Base-by-base conservation (phyloP, 1,140 invertebrate genomes). In the Bacillus rossius region DNA sequence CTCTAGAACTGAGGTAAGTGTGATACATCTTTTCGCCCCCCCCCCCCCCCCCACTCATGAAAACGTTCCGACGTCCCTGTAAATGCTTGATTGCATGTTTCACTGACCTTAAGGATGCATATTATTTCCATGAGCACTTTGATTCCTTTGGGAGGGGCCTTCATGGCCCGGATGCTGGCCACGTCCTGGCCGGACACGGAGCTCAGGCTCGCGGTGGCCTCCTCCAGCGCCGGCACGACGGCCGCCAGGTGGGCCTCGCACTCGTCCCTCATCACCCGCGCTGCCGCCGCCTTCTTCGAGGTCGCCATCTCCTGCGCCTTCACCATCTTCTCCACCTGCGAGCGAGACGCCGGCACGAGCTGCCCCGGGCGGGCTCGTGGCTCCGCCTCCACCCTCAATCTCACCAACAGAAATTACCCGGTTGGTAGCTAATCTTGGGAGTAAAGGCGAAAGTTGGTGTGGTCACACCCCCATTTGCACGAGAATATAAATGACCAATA, bases 61-160 rank as follows among this genome's bases (percentile, higher is more conserved):
- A n/a, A n/a, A n/a, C n/a, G n/a, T n/a, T n/a, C n/a, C n/a, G n/a
- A n/a, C n/a, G n/a, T n/a, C n/a, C n/a, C n/a, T n/a, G n/a, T n/a
- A n/a, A n/a, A n/a, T n/a, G n/a, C n/a, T n/a, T n/a, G n/a, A n/a
- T n/a, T n/a, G n/a, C n/a, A n/a, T n/a, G n/a, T n/a, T n/a, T n/a
- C 4, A 50, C 51, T 57, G 72, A 92, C 94, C 77, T 93, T 89
- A 61, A 98, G 80, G 64, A 98, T 92, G 69, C 95, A 98, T 60
- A 99, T 84, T 52, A 92, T 92, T 76, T 99, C 96, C 90, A 98
- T 94, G 1, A 98, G 93, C 53, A 99, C 79, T 67, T 89, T 91
- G 4, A 99, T 91, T 56, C 89, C 91, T 67, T 87, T 85, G 0
- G 96, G 96, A 2, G 97, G 97, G 78, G 89, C 95, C 77, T 97